Percentiles rank a stretch among this genome's conserved stretches.
Evolutionary conservation across 2,797 vertebrate species (phyloP).

Genomic region (Phoxinus dragarum): DNA sequence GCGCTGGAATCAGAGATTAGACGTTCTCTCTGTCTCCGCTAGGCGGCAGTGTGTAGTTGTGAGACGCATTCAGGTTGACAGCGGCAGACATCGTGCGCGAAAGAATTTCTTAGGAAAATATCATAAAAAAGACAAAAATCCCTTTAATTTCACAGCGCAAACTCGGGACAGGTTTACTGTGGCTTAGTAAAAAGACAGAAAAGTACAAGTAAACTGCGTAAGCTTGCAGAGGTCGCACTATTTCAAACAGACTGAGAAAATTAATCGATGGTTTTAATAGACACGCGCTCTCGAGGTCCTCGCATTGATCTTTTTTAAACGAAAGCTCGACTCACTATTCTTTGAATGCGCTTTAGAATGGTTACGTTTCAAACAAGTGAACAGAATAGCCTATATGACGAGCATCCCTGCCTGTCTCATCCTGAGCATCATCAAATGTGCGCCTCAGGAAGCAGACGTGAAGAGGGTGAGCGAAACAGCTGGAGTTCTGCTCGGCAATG

Average conservation of each 20-base stretch:
- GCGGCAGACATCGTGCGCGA: conserved; percentile 37
- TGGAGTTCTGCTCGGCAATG: conserved; percentile 43
- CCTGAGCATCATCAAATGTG: conserved; percentile 19
- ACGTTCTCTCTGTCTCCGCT: conserved; percentile 54
- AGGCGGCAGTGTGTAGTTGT: conserved; percentile 66
- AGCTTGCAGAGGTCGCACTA: background rate
- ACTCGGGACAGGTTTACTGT: conserved; percentile 47
- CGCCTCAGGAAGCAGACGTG: conserved; percentile 1
- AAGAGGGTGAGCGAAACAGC: conserved; percentile 38
- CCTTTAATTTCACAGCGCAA: conserved; percentile 33
- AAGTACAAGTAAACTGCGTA: conserved; percentile 12
- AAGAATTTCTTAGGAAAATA: conserved; percentile 51
- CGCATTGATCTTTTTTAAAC: background rate
- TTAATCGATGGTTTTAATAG: background rate
- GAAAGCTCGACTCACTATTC: background rate
- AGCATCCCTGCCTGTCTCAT: conserved; percentile 14
- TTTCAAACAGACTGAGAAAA: conserved; percentile 3
- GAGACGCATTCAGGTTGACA: conserved; percentile 44
- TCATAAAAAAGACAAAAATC: conserved; percentile 49
- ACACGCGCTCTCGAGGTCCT: background rate
- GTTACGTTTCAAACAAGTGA: background rate
- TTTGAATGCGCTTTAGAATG: background rate
- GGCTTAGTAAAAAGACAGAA: conserved; percentile 32
- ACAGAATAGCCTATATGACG: background rate
- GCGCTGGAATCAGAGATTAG: background rate